Evolutionary conservation across 2,113 vertebrate genomes (phyloP).

Genomic region (Chaenocephalus aceratus): DNA sequence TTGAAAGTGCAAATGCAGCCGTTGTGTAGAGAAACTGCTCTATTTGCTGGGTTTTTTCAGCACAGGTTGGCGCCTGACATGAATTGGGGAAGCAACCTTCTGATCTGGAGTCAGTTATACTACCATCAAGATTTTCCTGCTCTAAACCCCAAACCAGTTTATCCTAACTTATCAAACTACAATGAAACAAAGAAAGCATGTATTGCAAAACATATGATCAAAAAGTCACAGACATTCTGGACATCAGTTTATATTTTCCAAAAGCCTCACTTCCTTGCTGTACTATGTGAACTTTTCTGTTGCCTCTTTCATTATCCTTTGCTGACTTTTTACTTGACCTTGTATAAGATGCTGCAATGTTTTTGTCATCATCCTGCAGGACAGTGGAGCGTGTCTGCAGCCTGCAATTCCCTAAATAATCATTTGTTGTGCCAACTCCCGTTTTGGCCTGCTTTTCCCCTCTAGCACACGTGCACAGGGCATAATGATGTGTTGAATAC

Average conservation of each 20-base stretch:
- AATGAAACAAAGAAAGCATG: background rate
- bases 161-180: background rate
- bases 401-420: conserved; percentile 29
- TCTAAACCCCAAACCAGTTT: background rate
- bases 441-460: conserved; percentile 5
- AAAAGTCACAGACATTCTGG: background rate
- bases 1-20: background rate
- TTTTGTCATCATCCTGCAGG: conserved; percentile 50
- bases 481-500: conserved; percentile 75
- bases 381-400: conserved; percentile 41
- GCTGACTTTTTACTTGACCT: background rate
- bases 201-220: background rate
- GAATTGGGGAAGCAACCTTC: conserved; percentile 25
- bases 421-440: conserved; percentile 19
- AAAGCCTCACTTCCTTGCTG: background rate
- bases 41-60: background rate
- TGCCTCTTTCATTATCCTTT: background rate
- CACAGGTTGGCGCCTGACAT: background rate
- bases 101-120: conserved; percentile 23
- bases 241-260: background rate
- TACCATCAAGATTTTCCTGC: background rate
- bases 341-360: conserved; percentile 6
- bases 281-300: background rate
- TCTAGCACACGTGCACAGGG: conserved; percentile 1
- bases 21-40: background rate